These are phyloP conservation scores for Poecilia velifera DNA, from an alignment of 2,797 vertebrate species.

Conservation along the genomic window DNA sequence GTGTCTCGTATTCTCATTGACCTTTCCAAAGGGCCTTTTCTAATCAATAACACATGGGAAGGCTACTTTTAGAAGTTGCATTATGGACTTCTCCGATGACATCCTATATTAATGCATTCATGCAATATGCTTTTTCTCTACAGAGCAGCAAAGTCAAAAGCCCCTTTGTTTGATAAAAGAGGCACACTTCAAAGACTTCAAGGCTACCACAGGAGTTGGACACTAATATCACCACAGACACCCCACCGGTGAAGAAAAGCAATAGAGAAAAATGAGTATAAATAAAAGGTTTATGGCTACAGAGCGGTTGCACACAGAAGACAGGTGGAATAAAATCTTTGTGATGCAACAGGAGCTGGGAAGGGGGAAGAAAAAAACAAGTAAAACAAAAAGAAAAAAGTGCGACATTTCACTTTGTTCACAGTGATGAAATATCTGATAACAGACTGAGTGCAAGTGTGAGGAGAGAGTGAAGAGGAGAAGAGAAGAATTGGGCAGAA, in stretches of 20 bases:
- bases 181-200: slow-evolving; percentile 30
- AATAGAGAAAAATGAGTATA: slow-evolving; percentile 27
- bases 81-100: slow-evolving; percentile 62
- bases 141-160: slow-evolving; percentile 7
- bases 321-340: slow-evolving; percentile 42
- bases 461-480: slow-evolving; percentile 38
- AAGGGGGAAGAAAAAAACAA: slow-evolving; percentile 26
- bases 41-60: slow-evolving; percentile 68
- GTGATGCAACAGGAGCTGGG: slow-evolving; percentile 69
- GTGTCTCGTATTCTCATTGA: slow-evolving; percentile 70
- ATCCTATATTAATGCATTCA: slow-evolving; percentile 49
- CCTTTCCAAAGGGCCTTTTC: slow-evolving; percentile 64
- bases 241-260: slow-evolving; percentile 25
- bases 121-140: slow-evolving; percentile 13
- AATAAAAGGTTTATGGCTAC: slow-evolving; percentile 55
- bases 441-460: slow-evolving; percentile 47
- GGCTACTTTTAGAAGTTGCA: slow-evolving; percentile 69
- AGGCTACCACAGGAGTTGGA: slow-evolving; percentile 23
- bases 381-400: slow-evolving; percentile 40
- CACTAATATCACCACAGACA: slow-evolving; percentile 17
- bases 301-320: slow-evolving; percentile 63
- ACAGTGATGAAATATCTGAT: slow-evolving; percentile 70
- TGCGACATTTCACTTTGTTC: slow-evolving; percentile 69
- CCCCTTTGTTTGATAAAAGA: slow-evolving; percentile 32
- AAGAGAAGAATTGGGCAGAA: slow-evolving; percentile 40